These are phyloP conservation scores for Catocala sponsa DNA, from an alignment of 2,888 invertebrate species.

Conservation along the genomic window DNA sequence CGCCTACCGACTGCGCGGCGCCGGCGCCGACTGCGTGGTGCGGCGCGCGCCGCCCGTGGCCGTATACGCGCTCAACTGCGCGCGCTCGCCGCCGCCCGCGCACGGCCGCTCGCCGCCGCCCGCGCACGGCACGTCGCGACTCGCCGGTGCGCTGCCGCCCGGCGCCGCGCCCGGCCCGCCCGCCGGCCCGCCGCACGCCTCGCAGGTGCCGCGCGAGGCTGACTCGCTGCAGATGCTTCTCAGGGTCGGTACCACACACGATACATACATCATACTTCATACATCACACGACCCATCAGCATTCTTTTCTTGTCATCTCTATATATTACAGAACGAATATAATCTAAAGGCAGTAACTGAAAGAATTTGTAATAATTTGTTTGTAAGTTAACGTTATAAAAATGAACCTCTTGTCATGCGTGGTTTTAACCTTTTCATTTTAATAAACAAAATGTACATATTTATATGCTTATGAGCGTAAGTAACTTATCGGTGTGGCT, in stretches of 20 bases:
- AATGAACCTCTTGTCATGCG: too few species aligned
- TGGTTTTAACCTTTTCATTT: too few species aligned
- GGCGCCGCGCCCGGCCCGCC: constrained; percentile 68
- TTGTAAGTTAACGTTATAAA: too few species aligned
- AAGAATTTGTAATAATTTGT: too few species aligned
- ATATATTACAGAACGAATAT: too few species aligned
- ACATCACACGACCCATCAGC: too few species aligned
- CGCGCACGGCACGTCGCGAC: constrained; percentile 75
- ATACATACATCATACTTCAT: too few species aligned
- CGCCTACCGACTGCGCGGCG: constrained; percentile 89
- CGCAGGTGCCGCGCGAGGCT: constrained; percentile 94
- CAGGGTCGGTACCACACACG: constrained; percentile 80
- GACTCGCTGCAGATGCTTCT: constrained; percentile 94
- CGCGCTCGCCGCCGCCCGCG: constrained; percentile 90
- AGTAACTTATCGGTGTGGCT: neutral
- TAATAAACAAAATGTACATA: too few species aligned
- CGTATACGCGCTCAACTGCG: constrained; percentile 64
- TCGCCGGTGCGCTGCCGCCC: constrained; percentile 51
- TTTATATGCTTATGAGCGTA: too few species aligned
- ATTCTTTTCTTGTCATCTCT: too few species aligned
- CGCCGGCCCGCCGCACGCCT: constrained; percentile 90
- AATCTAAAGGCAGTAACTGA: too few species aligned
- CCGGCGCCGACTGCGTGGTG: constrained; percentile 48
- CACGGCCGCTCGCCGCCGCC: constrained; percentile 83
- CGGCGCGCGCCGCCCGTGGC: constrained; percentile 36